Evolutionary conservation across 2,888 invertebrate genomes (phyloP).

Genomic region (Agrotis segetum): DNA sequence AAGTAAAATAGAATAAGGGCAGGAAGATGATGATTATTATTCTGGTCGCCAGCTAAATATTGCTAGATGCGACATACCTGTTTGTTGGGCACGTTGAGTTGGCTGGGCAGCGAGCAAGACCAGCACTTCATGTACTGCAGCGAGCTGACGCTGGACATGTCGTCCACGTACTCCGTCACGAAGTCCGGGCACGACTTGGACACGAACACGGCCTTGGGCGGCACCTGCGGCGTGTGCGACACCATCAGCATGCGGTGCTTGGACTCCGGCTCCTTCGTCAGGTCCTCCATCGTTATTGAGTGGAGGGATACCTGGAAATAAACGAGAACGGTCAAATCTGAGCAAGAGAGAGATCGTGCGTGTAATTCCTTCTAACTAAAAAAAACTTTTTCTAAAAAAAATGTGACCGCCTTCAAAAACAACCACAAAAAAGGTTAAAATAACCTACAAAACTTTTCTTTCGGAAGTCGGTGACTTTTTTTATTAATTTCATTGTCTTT

Average conservation of each 20-base stretch:
- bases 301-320: slow-evolving; percentile 93
- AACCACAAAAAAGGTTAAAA: too few relatives aligned
- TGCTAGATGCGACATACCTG: slow-evolving; percentile 57
- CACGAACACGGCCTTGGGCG: slow-evolving; percentile 90
- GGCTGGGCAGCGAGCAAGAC: slow-evolving; percentile 76
- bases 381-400: too few relatives aligned
- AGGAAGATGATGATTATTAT: too few relatives aligned
- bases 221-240: slow-evolving; percentile 91
- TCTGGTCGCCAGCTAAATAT: too few relatives aligned
- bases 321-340: too few relatives aligned
- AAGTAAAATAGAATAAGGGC: too few relatives aligned
- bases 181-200: slow-evolving; percentile 96
- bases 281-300: slow-evolving; percentile 97
- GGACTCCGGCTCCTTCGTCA: slow-evolving; percentile 94
- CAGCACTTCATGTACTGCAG: slow-evolving; percentile 60
- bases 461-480: too few relatives aligned
- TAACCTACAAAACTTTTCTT: too few relatives aligned
- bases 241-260: slow-evolving; percentile 96
- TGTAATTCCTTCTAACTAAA: too few relatives aligned
- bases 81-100: slow-evolving; percentile 72
- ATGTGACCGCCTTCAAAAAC: too few relatives aligned
- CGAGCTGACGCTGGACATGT: slow-evolving; percentile 57
- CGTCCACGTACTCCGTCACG: slow-evolving; percentile 69
- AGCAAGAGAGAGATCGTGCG: too few relatives aligned
- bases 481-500: too few relatives aligned